phyloP scores from a whole-genome alignment of 2,888 invertebrate genomes.

The Molanna angustata region DNA sequence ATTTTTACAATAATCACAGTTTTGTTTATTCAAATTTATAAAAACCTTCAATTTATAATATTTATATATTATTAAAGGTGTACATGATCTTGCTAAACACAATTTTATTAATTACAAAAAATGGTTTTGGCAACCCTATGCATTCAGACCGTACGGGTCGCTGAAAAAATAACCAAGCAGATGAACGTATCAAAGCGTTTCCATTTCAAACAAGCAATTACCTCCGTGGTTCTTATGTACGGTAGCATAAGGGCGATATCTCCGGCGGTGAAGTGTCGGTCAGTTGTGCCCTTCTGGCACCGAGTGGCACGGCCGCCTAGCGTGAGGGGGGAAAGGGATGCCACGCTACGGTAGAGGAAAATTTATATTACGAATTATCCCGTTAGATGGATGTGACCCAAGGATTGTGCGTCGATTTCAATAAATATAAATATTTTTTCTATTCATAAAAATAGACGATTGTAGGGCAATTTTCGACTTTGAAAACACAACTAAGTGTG shows the following conservation, averaged over 20 bases:
- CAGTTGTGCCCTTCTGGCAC: slow-evolving; percentile 34
- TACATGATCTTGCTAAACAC: no score
- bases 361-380: slow-evolving; percentile 32
- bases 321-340: background rate
- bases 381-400: slow-evolving; percentile 27
- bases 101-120: no score
- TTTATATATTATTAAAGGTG: no score
- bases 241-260: slow-evolving; percentile 22
- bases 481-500: no score
- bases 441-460: no score
- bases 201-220: slow-evolving; percentile 32
- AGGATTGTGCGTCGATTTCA: slow-evolving; percentile 13
- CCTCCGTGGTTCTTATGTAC: slow-evolving; percentile 20
- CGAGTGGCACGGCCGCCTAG: slow-evolving; percentile 16
- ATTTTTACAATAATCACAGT: no score
- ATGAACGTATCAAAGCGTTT: slow-evolving; percentile 29
- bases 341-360: slow-evolving; percentile 11
- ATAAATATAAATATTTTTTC: background rate
- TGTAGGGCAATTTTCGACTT: no score
- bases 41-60: no score
- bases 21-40: no score
- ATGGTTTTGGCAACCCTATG: slow-evolving; percentile 1
- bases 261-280: slow-evolving; percentile 15
- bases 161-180: slow-evolving; percentile 24
- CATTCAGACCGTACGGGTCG: background rate